Evolutionary conservation across 2,888 invertebrate genomes (phyloP).

Genomic region (Trilocha varians): DNA sequence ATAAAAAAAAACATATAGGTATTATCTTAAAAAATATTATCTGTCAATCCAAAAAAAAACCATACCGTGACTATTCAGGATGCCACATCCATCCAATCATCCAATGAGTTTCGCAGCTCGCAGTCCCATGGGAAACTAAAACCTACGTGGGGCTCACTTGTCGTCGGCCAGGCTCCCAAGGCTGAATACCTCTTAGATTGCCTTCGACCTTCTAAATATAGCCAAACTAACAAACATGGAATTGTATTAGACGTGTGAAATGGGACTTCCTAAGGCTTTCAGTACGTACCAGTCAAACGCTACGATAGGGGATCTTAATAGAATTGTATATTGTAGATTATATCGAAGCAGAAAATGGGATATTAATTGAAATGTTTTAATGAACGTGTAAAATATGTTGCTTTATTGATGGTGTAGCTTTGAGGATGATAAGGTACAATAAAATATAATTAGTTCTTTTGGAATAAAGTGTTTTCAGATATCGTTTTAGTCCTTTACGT

Average conservation of each 20-base stretch:
- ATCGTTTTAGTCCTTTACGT: too few relatives aligned
- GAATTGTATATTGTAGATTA: slow-evolving; percentile 4
- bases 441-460: too few relatives aligned
- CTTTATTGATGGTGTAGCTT: too few relatives aligned
- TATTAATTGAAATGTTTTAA: background rate
- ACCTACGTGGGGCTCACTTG: slow-evolving; percentile 52
- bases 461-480: too few relatives aligned
- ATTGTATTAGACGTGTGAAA: slow-evolving; percentile 50
- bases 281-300: slow-evolving; percentile 6
- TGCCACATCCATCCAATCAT: slow-evolving; percentile 26
- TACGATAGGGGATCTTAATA: slow-evolving; percentile 18
- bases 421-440: too few relatives aligned
- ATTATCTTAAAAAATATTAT: too few relatives aligned
- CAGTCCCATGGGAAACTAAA: slow-evolving; percentile 52
- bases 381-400: too few relatives aligned
- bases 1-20: too few relatives aligned
- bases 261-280: slow-evolving; percentile 37
- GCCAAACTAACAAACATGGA: slow-evolving; percentile 50
- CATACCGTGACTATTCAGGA: too few relatives aligned
- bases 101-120: slow-evolving; percentile 22
- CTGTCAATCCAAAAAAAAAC: too few relatives aligned
- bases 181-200: slow-evolving; percentile 69
- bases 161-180: slow-evolving; percentile 36
- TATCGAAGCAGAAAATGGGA: background rate
- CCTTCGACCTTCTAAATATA: slow-evolving; percentile 59